Percentiles rank a stretch among this genome's conserved stretches.
Conservation (phyloP, 2,888 invertebrate genomes). For the Lasioglossum vierecki region DNA sequence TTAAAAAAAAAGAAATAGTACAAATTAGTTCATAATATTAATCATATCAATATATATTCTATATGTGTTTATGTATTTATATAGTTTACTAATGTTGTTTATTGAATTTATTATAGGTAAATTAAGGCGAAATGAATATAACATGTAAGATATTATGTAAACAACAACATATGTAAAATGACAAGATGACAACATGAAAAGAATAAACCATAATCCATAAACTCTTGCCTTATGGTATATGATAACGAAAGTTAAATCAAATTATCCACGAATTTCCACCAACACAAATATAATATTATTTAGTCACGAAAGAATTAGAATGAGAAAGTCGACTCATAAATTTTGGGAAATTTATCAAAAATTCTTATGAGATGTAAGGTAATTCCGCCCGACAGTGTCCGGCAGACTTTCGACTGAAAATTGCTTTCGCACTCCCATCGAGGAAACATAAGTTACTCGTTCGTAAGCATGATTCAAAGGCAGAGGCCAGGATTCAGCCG, state of each 20-base stretch:
- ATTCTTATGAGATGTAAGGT: neutral
- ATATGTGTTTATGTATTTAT: no score
- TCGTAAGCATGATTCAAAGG: slow-evolving; percentile 1
- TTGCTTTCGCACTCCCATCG: neutral
- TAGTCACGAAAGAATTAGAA: neutral
- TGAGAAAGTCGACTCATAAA: neutral
- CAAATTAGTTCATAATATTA: no score
- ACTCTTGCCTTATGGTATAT: neutral
- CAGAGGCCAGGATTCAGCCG: slow-evolving; percentile 11
- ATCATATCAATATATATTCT: no score
- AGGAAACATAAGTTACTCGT: neutral
- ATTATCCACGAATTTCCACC: no score
- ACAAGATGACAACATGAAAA: no score
- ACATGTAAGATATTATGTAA: no score
- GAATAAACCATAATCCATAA: no score
- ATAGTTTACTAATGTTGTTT: no score
- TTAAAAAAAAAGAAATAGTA: no score
- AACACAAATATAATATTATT: neutral
- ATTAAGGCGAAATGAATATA: no score
- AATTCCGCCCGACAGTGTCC: neutral
- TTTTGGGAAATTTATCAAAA: neutral
- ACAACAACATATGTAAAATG: no score
- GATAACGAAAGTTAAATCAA: neutral
- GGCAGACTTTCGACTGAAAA: neutral
- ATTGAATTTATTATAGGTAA: no score